A percentile compares a stretch with the other conserved stretches of the same genome.
Conservation (phyloP, 64 coral and sea anemone species). For the Stichodactyla mertensii region DNA sequence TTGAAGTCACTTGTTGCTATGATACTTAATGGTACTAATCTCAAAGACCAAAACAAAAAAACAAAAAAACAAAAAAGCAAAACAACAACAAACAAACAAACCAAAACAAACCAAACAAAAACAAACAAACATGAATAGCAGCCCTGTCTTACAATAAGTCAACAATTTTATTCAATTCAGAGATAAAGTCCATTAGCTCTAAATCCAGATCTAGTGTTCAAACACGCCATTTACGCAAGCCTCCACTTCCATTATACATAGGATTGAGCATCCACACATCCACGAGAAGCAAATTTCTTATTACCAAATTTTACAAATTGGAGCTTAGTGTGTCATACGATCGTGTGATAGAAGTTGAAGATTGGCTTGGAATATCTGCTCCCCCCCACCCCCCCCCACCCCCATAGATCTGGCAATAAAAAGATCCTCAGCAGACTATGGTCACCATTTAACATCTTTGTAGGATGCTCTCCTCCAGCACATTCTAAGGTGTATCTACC, state of each 20-base stretch:
- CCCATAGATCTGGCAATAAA: too few relatives aligned
- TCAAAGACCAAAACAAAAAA: slow-evolving; percentile 21
- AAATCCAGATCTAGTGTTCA: background rate
- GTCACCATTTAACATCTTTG: too few relatives aligned
- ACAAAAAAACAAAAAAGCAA: too few relatives aligned
- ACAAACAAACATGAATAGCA: slow-evolving; percentile 7
- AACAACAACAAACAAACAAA: too few relatives aligned
- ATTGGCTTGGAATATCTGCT: slow-evolving; percentile 17
- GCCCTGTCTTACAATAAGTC: slow-evolving; percentile 35
- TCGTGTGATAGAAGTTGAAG: slow-evolving; percentile 21
- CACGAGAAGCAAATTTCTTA: slow-evolving; percentile 2
- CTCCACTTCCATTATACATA: slow-evolving; percentile 24
- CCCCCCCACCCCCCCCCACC: too few relatives aligned
- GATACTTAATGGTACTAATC: slow-evolving; percentile 25
- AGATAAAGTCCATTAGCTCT: slow-evolving; percentile 4
- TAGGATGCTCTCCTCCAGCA: too few relatives aligned
- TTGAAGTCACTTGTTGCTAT: slow-evolving; percentile 39
- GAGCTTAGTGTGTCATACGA: slow-evolving; percentile 34
- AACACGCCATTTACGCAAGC: background rate
- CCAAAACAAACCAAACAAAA: too few relatives aligned
- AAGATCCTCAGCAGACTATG: too few relatives aligned
- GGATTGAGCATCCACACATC: background rate
- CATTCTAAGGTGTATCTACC: too few relatives aligned
- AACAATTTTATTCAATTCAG: slow-evolving; percentile 26
- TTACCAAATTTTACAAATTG: slow-evolving; percentile 9